Base-by-base conservation (phyloP, 1,140 invertebrate genomes). In the Teleopsis dalmanni region DNA sequence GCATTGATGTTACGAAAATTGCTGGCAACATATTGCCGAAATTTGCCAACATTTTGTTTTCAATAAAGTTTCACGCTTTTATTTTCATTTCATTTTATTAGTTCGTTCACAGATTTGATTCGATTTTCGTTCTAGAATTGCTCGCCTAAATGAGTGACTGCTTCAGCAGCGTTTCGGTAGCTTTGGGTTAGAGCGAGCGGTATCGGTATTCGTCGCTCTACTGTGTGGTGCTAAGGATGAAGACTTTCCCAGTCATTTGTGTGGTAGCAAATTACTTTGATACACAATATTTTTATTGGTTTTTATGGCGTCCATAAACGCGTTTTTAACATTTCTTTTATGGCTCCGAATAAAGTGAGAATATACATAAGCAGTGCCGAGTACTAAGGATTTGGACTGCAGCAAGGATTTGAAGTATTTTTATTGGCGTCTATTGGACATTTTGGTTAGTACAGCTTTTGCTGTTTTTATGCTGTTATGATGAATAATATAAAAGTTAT, bases 251-350 rank as follows among this genome's bases (percentile, higher is more conserved):
- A 27, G 8, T 19, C 25, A 7, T 42, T 42, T 42, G 7, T 43
- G 41, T 18, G 41, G 41, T 43, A 43, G 41, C 41, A 29, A 43
- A 43, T 43, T 43, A 43, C 14, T 43, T 43, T 43, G 26, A 43
- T 43, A 31, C 31, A 43, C 41, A 43, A 43, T 43, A 43, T 43
- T 43, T 43, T 43, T 43, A 43, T 43, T 43, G 41, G 26, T 9
- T 43, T 43, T 43, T 43, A 43, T 43, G 16, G 41, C 41, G 31
- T 18, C 31, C 26, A 43, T 43, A 43, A 43, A 43, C 26, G 41
- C n/a, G 21, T 29, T 25, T 18, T 43, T 27, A 11, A 7, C 26
- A 31, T 43, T 43, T 13, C 27, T 5, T 43, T 43, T 43, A n/a
- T n/a, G n/a, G n/a, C n/a, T n/a, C n/a, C n/a, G n/a, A n/a, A n/a